Base-by-base conservation (phyloP, 2,113 vertebrate genomes). In the Opisthocomus hoazin region DNA sequence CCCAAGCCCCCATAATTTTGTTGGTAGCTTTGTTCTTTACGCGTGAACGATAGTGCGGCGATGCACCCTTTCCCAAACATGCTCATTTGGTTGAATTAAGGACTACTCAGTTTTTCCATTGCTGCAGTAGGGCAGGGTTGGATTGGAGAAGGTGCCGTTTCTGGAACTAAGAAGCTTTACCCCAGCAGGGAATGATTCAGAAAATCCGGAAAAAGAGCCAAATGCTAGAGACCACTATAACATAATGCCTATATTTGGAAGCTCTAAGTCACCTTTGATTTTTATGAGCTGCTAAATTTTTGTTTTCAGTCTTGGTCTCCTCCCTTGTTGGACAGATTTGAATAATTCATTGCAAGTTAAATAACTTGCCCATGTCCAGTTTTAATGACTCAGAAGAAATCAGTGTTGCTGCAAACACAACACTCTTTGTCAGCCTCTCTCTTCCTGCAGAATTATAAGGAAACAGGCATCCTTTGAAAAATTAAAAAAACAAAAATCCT, bases 361-460 rank as follows among this genome's bases (percentile, higher is more conserved):
- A 76, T 76, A 85, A 87, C 37, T 93, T 83, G 60, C 14, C 64
- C 27, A 18, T 53, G 94, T 68, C 53, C 84, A 84, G 43, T 87
- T 86, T 87, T 85, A 92, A 89, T 93, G 93, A 58, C 63, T 95
- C 83, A 92, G 87, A 87, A 91, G 91, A 91, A 94, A 90, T 88
- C 68, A 86, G 11, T 86, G 46, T 41, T 70, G 64, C 68, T 0
- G 5, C 58, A 81, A 73, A 60, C 54, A 71, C 36, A 84, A n/a
- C 34, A 4, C 20, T 56, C 50, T 82, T 65, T 66, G 56, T 57
- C 27, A 74, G 26, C 65, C 27, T 75, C 36, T 89, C 27, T 92
- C 32, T 85, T 73, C 43, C 61, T 95, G 65, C 0, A 5, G 51
- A 78, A 51, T 81, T 73, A 36, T 21, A 60, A 32, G 65, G n/a